Conservation (phyloP, 2,888 invertebrate genomes). For the Drosophila mimetica region DNA sequence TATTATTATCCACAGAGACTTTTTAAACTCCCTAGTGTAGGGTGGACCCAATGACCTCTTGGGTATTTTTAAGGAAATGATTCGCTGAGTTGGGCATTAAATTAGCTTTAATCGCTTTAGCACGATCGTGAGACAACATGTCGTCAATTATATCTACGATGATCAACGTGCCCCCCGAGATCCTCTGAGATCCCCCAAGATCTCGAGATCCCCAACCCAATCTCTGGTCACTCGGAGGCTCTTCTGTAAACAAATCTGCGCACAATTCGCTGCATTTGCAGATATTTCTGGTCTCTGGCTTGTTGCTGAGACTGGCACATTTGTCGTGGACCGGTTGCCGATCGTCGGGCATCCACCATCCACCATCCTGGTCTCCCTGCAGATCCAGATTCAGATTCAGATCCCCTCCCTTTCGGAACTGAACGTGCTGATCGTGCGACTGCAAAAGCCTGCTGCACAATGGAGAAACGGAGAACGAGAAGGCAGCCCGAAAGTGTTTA, state of each 20-base stretch:
- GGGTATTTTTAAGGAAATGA: conserved; percentile 9
- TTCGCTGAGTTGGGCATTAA: conserved; percentile 57
- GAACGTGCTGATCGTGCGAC: conserved; percentile 83
- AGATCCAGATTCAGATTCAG: not conserved
- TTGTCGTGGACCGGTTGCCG: conserved; percentile 57
- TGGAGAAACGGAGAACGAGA: conserved; percentile 20
- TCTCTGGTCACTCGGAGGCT: conserved; percentile 14
- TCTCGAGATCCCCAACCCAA: not conserved
- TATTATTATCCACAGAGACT: too few species aligned
- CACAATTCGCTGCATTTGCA: conserved; percentile 78
- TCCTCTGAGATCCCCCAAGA: not conserved
- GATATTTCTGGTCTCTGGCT: conserved; percentile 62
- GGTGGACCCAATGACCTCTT: conserved; percentile 46
- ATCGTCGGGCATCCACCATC: conserved; percentile 16
- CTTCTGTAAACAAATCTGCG: conserved; percentile 74
- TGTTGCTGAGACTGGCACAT: conserved; percentile 72
- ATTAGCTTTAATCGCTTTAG: conserved; percentile 81
- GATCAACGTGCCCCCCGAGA: conserved; percentile 57
- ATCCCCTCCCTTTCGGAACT: conserved; percentile 29
- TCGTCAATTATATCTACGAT: conserved; percentile 82
- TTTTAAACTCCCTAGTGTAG: not conserved
- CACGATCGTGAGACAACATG: conserved; percentile 83
- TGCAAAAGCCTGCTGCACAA: conserved; percentile 26
- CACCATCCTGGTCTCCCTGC: conserved; percentile 5
- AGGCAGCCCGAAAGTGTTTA: conserved; percentile 60